Conservation (phyloP, 2,888 invertebrate genomes). For the Pterostichus madidus region DNA sequence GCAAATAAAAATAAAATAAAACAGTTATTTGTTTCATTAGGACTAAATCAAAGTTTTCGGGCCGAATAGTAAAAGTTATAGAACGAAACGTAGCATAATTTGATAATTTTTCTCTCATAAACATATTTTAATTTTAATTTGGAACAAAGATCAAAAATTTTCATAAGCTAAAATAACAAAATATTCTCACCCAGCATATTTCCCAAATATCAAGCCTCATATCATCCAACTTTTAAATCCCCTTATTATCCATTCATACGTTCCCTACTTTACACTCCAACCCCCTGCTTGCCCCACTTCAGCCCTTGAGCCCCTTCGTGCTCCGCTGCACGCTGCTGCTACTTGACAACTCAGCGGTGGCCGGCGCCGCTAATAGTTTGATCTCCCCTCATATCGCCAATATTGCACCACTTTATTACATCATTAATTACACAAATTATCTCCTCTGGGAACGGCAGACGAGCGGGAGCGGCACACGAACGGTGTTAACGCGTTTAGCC, state of each 20-base stretch:
- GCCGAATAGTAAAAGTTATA: no score
- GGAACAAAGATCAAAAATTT: no score
- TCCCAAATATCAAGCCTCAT: not conserved
- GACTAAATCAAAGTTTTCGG: no score
- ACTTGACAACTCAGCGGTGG: slow-evolving; percentile 41
- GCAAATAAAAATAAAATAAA: no score
- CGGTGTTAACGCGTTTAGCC: slow-evolving; percentile 8
- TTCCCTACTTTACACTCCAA: not conserved
- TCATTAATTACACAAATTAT: slow-evolving; percentile 77
- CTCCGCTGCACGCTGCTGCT: not conserved
- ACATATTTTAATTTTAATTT: no score
- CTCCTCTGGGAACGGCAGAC: slow-evolving; percentile 71
- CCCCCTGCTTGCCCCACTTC: not conserved
- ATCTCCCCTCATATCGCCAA: slow-evolving; percentile 75
- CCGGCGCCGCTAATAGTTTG: slow-evolving; percentile 74
- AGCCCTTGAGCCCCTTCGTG: not conserved
- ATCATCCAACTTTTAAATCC: slow-evolving; percentile 29
- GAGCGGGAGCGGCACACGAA: not conserved
- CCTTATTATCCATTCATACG: slow-evolving; percentile 34
- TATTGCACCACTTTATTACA: slow-evolving; percentile 78
- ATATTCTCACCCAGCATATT: no score
- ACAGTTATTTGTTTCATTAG: no score
- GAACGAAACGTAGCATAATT: no score
- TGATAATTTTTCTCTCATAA: no score
- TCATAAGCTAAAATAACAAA: no score